Conservation (phyloP, 2,797 vertebrate species). For the Mycteria americana region DNA sequence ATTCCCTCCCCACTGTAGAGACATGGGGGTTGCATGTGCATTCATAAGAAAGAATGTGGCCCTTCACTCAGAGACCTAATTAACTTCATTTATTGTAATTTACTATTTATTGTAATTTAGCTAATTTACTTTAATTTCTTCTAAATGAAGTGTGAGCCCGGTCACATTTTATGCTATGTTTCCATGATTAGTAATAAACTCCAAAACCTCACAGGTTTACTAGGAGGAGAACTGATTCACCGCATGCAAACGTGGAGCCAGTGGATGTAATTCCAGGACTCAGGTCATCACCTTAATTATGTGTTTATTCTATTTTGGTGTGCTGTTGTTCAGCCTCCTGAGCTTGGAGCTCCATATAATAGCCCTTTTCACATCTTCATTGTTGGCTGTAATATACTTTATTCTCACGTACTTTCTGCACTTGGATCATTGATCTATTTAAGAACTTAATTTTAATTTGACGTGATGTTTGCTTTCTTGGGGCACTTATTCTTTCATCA, state of each 20-base stretch:
- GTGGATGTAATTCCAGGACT: background rate
- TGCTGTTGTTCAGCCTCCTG: background rate
- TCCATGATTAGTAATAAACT: background rate
- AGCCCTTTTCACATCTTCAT: background rate
- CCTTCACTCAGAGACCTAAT: background rate
- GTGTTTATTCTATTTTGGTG: background rate
- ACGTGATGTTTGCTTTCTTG: background rate
- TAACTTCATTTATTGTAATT: background rate
- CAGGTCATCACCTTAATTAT: background rate
- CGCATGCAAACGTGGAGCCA: background rate
- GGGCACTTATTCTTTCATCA: conserved; percentile 24
- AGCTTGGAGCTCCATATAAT: background rate
- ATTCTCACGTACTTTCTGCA: background rate
- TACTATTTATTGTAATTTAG: background rate
- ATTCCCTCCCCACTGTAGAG: background rate
- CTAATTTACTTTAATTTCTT: background rate
- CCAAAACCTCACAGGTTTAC: background rate
- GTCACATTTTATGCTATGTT: background rate
- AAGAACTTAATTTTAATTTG: conserved; percentile 1
- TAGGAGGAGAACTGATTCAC: background rate
- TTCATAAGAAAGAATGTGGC: background rate
- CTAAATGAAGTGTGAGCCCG: background rate
- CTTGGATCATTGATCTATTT: background rate
- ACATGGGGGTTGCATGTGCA: background rate
- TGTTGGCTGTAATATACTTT: background rate